Conservation (phyloP, 2,797 vertebrate species). For the Sebastes melanostomus region DNA sequence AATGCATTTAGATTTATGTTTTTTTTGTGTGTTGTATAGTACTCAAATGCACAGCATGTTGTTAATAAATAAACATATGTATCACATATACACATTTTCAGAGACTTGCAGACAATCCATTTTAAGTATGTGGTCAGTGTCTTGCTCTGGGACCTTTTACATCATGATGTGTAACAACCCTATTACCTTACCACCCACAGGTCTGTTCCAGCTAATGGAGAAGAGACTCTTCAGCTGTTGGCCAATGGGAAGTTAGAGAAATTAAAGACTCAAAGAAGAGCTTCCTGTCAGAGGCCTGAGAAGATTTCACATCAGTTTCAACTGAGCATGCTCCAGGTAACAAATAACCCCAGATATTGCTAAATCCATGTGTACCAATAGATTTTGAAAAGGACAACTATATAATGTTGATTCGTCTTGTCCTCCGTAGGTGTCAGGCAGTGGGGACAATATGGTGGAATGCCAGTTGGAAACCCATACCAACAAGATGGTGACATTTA, state of each 20-base stretch:
- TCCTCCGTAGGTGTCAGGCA: conserved; percentile 85
- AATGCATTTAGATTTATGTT: too few species aligned
- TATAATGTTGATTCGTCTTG: background rate
- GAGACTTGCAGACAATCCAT: background rate
- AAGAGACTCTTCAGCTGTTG: conserved; percentile 72
- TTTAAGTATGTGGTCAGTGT: background rate
- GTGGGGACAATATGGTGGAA: conserved; percentile 95
- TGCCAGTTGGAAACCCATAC: conserved; percentile 96
- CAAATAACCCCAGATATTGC: background rate
- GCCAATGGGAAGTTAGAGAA: conserved; percentile 88
- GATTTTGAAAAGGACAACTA: background rate
- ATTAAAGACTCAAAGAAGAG: conserved; percentile 85
- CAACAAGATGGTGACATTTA: conserved; percentile 98
- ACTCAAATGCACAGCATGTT: background rate
- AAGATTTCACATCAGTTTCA: conserved; percentile 88
- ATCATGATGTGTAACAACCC: conserved; percentile 3
- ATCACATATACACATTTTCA: background rate
- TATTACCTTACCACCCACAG: conserved; percentile 45
- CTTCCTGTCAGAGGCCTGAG: conserved; percentile 86
- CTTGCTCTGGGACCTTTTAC: background rate
- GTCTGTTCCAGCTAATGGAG: conserved; percentile 74
- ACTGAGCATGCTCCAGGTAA: conserved; percentile 91
- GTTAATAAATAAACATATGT: background rate
- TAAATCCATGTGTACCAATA: background rate
- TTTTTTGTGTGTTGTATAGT: background rate